phyloP scores from a whole-genome alignment of 2,888 invertebrate genomes.

The Drosophila siamana region DNA sequence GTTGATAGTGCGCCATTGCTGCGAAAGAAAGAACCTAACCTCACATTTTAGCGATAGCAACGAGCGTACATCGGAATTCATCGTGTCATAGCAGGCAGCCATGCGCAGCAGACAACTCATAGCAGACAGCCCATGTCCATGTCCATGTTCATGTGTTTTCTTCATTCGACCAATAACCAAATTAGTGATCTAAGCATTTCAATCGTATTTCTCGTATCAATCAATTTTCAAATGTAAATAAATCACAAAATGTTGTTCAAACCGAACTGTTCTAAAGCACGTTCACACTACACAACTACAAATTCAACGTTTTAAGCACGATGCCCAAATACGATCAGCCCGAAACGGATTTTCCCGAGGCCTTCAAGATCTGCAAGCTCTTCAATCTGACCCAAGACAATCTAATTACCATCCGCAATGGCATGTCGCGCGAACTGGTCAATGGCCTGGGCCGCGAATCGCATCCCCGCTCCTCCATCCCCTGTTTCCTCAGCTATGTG shows the following conservation, averaged over 20 bases:
- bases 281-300: background rate
- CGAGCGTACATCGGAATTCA: conserved; percentile 65
- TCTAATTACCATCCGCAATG: conserved; percentile 89
- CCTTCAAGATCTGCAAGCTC: conserved; percentile 78
- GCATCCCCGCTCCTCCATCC: conserved; percentile 91
- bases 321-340: conserved; percentile 33
- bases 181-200: conserved; percentile 65
- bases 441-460: conserved; percentile 91
- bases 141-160: conserved; percentile 41
- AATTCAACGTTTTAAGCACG: background rate
- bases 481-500: conserved; percentile 97
- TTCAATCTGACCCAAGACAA: conserved; percentile 91
- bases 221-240: conserved; percentile 50
- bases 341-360: conserved; percentile 64
- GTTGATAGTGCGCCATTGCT: conserved; percentile 33
- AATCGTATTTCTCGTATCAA: conserved; percentile 12
- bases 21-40: conserved; percentile 50
- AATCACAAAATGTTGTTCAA: conserved; percentile 63
- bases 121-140: conserved; percentile 50
- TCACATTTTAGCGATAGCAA: conserved; percentile 54
- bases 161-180: conserved; percentile 33
- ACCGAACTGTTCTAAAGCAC: conserved; percentile 11
- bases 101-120: conserved; percentile 40
- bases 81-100: conserved; percentile 70
- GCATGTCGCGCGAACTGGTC: conserved; percentile 90